phyloP scores from a whole-genome alignment of 2,797 vertebrate species.

The Emys orbicularis region DNA sequence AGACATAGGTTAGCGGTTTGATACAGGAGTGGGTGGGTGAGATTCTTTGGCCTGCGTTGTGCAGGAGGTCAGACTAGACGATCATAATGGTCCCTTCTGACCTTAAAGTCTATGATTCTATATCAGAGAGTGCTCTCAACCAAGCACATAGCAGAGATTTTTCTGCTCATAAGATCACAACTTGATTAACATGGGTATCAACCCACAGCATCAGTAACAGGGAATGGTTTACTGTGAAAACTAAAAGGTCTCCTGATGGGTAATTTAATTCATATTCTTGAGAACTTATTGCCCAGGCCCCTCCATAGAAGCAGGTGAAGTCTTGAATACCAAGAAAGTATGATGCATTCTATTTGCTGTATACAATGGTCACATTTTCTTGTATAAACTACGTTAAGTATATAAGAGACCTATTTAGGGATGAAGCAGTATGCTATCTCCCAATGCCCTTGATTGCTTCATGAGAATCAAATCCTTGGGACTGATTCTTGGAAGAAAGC shows the following conservation, averaged over 20 bases:
- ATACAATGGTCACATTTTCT: neutral
- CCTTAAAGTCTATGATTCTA: neutral
- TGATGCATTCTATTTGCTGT: neutral
- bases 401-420: neutral
- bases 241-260: neutral
- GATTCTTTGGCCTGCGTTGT: too few species aligned
- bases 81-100: too few species aligned
- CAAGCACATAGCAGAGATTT: rapidly evolving
- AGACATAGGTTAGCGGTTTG: too few species aligned
- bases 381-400: neutral
- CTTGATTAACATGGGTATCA: neutral
- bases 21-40: too few species aligned
- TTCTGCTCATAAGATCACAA: neutral
- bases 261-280: neutral
- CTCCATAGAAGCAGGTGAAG: neutral
- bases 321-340: neutral
- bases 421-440: neutral
- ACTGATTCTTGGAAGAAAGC: too few species aligned
- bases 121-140: neutral
- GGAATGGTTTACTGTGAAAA: neutral
- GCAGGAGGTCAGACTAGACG: too few species aligned
- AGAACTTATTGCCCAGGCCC: neutral
- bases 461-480: too few species aligned
- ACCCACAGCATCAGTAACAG: neutral
- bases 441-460: too few species aligned